Conservation (phyloP, 1,140 invertebrate genomes). For the Psilanteris sp. region DNA sequence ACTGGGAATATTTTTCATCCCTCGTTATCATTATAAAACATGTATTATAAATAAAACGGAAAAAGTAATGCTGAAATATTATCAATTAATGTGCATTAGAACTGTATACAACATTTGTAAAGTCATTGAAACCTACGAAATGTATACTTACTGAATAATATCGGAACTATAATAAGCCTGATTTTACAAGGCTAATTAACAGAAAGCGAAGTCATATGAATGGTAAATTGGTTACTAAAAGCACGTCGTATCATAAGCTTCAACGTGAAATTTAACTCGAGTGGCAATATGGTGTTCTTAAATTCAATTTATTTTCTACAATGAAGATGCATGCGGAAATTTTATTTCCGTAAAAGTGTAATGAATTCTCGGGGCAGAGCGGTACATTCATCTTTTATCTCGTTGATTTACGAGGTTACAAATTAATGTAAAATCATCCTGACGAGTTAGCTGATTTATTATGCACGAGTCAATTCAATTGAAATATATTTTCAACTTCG, state of each 20-base stretch:
- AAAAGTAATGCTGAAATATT: too few species aligned
- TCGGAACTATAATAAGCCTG: constrained; percentile 4
- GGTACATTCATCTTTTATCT: constrained; percentile 24
- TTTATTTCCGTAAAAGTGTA: constrained; percentile 42
- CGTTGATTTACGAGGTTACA: constrained; percentile 36
- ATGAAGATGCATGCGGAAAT: constrained; percentile 41
- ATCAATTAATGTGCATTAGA: too few species aligned
- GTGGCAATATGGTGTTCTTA: constrained; percentile 36
- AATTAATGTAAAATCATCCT: constrained; percentile 44
- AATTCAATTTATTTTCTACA: constrained; percentile 44
- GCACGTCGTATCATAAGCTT: constrained; percentile 18
- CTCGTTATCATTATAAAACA: too few species aligned
- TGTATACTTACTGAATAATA: constrained; percentile 1
- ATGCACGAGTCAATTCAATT: constrained; percentile 12
- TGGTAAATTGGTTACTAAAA: constrained; percentile 28
- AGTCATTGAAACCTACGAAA: not conserved
- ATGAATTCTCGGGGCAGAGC: constrained; percentile 21
- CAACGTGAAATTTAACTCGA: constrained; percentile 14
- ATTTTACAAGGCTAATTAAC: constrained; percentile 36
- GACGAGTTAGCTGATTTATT: constrained; percentile 29
- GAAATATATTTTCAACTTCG: constrained; percentile 28
- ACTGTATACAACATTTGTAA: not conserved
- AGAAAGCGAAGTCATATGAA: constrained; percentile 10
- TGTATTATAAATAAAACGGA: too few species aligned
- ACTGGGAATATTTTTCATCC: too few species aligned